Percentiles rank a stretch among this genome's conserved stretches.
Conservation (phyloP, 2,888 invertebrate genomes). For the Melanargia galathea region DNA sequence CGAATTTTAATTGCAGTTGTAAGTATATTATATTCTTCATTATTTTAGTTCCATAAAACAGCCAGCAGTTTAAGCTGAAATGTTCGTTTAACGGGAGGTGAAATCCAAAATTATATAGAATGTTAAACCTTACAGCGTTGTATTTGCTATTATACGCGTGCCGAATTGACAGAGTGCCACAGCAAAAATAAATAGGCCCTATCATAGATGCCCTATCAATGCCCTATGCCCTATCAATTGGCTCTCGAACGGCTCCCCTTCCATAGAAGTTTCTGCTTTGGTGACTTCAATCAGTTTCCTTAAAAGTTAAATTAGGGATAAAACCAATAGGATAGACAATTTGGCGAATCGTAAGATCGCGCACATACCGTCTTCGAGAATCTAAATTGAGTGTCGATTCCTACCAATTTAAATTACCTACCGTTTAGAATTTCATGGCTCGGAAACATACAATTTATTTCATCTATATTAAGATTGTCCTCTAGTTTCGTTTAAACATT, state of each 20-base stretch:
- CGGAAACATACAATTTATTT: slow-evolving; percentile 23
- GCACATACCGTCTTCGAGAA: slow-evolving; percentile 43
- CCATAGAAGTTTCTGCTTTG: slow-evolving; percentile 70
- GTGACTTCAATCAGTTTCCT: slow-evolving; percentile 67
- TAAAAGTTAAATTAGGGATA: slow-evolving; percentile 75
- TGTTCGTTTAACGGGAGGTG: neutral
- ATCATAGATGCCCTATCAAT: too few relatives aligned
- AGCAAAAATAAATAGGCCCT: too few relatives aligned
- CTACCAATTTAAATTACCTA: slow-evolving; percentile 27
- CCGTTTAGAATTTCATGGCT: slow-evolving; percentile 18
- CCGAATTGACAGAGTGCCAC: slow-evolving; percentile 47
- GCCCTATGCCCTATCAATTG: slow-evolving; percentile 70
- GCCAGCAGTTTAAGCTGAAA: neutral
- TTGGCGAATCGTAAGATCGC: slow-evolving; percentile 57
- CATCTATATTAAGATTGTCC: slow-evolving; percentile 17
- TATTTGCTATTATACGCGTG: slow-evolving; percentile 42
- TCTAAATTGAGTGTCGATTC: slow-evolving; percentile 43
- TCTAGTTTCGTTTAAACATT: neutral
- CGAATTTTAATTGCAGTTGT: slow-evolving; percentile 3
- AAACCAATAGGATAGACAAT: slow-evolving; percentile 67
- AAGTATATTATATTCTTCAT: neutral
- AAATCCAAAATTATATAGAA: slow-evolving; percentile 23
- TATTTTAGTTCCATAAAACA: neutral
- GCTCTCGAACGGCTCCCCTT: slow-evolving; percentile 66
- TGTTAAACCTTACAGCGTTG: slow-evolving; percentile 22